Evolutionary conservation across 2,113 vertebrate species (phyloP).

Genomic region (Phaethornis superciliosus): DNA sequence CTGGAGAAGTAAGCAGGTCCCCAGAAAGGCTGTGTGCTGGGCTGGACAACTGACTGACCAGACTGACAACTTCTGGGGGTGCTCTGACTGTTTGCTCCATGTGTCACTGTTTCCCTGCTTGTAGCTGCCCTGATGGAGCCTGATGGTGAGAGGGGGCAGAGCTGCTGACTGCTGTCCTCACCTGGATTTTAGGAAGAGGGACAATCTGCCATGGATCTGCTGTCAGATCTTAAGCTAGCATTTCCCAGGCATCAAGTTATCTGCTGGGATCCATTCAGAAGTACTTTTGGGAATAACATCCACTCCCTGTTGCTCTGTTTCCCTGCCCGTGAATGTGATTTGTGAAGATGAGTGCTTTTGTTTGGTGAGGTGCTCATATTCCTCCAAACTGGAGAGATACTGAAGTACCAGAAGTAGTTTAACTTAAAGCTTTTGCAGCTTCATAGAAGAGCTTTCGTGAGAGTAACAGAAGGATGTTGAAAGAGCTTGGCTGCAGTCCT

Average conservation of each 20-base stretch:
- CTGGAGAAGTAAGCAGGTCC: background rate
- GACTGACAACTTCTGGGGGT: background rate
- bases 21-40: background rate
- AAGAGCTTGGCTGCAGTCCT: background rate
- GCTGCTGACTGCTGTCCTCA: background rate
- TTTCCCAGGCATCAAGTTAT: background rate
- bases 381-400: background rate
- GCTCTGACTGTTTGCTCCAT: background rate
- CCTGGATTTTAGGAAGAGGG: background rate
- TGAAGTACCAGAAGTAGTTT: background rate
- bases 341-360: background rate
- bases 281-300: background rate
- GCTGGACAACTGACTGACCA: background rate
- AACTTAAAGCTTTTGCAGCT: background rate
- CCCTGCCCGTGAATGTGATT: accelerated
- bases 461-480: background rate
- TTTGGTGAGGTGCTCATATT: accelerated
- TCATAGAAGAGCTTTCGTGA: background rate
- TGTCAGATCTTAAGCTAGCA: background rate
- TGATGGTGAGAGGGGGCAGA: background rate
- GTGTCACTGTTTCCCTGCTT: background rate
- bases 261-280: background rate
- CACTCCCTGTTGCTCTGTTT: background rate
- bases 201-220: background rate
- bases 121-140: background rate